A percentile compares a stretch with the other conserved stretches of the same genome.
Evolutionary conservation across 2,113 vertebrate species (phyloP).

Genomic region (Leuciscus idus): DNA sequence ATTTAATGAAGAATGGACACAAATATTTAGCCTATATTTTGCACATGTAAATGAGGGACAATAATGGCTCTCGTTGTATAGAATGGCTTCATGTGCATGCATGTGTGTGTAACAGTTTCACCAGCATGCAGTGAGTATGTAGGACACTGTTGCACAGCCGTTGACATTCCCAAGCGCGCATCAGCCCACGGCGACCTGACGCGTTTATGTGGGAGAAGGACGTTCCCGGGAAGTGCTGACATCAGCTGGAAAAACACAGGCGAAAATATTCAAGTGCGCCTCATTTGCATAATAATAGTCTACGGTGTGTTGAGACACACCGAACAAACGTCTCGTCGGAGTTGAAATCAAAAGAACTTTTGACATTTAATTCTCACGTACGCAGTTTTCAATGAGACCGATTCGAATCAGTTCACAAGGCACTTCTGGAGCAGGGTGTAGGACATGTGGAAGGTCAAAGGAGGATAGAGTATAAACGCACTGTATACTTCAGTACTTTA

Average conservation of each 20-base stretch:
- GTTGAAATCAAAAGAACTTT: conserved; percentile 63
- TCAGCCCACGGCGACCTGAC: conserved; percentile 50
- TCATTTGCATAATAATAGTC: conserved; percentile 84
- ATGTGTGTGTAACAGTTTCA: not conserved
- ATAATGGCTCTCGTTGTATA: not conserved
- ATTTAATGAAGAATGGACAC: not conserved
- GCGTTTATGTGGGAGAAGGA: conserved; percentile 32
- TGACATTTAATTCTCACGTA: conserved; percentile 67
- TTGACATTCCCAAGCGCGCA: conserved; percentile 47
- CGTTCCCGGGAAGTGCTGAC: conserved; percentile 68
- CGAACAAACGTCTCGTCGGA: conserved; percentile 53
- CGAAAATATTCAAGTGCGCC: conserved; percentile 71
- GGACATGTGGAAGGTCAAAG: conserved; percentile 70
- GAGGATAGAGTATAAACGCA: not conserved
- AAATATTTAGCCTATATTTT: not conserved
- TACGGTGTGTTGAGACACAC: conserved; percentile 71
- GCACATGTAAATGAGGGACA: not conserved
- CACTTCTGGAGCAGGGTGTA: conserved; percentile 37
- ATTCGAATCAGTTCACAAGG: conserved; percentile 52
- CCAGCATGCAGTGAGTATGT: conserved; percentile 1
- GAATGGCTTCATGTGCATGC: conserved; percentile 4
- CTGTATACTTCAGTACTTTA: not conserved
- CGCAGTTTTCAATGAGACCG: conserved; percentile 46
- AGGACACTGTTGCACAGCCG: conserved; percentile 52
- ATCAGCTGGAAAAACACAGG: conserved; percentile 62